Evolutionary conservation across 2,113 vertebrate genomes (phyloP), one percentile per base, ranked within the genome.

Genomic region (Litocranius walleri): DNA sequence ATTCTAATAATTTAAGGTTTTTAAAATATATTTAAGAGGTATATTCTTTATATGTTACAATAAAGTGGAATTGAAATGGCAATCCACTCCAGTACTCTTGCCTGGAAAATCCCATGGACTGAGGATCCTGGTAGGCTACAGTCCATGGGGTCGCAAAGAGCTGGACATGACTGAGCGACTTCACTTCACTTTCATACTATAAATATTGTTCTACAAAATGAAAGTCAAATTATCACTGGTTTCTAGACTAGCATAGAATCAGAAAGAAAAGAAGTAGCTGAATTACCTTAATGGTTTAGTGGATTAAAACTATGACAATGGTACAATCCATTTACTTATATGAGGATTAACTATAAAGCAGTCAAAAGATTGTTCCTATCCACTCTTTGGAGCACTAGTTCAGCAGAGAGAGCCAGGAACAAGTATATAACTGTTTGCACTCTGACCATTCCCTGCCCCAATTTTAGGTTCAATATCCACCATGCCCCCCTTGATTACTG

Each of bases 281-380:
- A 92, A 61, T 67, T 57, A 4, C 33, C 67, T 71, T 57, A 30
- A 77, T 88, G 25, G 25, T 25, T 92, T 64, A 62, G 16, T 88
- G 45, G 45, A 90, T 52, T 83, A 89, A 95, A 92, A 33, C n/a
- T 77, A 59, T 30, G 11, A 78, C 27, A 61, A 36, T 14, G 21
- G n/a, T 52, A 62, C 54, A 57, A 12, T 88, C 52, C 57, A 83
- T 77, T 87, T 87, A 71, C 21, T 95, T 57, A 45, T 40, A 94
- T 50, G 78, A 45, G 16, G 88, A 92, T 74, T 95, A 94, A 64
- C 2, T 33, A 88, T 59, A 23, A 30, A 90, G 61, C 87, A 23
- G 30, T 74, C 88, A 87, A 84, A 86, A 43, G 29, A 85, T 33
- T 36, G 30, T 36, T 92, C 7, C 52, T 81, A 16, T 33, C 45